Conservation (phyloP, 2,888 invertebrate genomes). For the Campaea margaritaria region DNA sequence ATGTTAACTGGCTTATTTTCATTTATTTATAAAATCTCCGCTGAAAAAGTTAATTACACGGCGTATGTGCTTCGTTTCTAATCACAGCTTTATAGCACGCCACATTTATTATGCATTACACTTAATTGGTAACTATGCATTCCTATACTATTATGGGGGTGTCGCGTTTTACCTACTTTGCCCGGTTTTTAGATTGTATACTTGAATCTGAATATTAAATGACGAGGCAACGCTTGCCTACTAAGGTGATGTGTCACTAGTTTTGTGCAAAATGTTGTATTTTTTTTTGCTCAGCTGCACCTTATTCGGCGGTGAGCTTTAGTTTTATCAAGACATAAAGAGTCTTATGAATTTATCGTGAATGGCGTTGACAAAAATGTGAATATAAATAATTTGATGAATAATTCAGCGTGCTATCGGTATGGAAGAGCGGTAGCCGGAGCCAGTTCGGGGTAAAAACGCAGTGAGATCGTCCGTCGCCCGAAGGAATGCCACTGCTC, state of each 20-base stretch:
- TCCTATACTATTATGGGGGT: constrained; percentile 10
- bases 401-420: constrained; percentile 84
- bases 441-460: constrained; percentile 65
- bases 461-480: constrained; percentile 61
- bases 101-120: constrained; percentile 13
- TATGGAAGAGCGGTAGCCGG: constrained; percentile 71
- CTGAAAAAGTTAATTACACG: constrained; percentile 3
- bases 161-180: constrained; percentile 9
- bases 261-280: constrained; percentile 62
- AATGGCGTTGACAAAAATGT: constrained; percentile 85
- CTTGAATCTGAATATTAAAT: constrained; percentile 47
- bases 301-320: constrained; percentile 79
- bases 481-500: constrained; percentile 75
- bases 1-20: not conserved
- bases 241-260: constrained; percentile 57
- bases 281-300: constrained; percentile 62
- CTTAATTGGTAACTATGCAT: not conserved
- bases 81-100: constrained; percentile 24
- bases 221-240: constrained; percentile 39
- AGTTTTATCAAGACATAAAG: constrained; percentile 85
- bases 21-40: constrained; percentile 4
- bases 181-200: constrained; percentile 1
- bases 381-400: constrained; percentile 83
- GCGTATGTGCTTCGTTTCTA: constrained; percentile 14
- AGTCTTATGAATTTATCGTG: constrained; percentile 81